Evolutionary conservation across 2,888 invertebrate species (phyloP).

Genomic region (Cremastinae sp.): DNA sequence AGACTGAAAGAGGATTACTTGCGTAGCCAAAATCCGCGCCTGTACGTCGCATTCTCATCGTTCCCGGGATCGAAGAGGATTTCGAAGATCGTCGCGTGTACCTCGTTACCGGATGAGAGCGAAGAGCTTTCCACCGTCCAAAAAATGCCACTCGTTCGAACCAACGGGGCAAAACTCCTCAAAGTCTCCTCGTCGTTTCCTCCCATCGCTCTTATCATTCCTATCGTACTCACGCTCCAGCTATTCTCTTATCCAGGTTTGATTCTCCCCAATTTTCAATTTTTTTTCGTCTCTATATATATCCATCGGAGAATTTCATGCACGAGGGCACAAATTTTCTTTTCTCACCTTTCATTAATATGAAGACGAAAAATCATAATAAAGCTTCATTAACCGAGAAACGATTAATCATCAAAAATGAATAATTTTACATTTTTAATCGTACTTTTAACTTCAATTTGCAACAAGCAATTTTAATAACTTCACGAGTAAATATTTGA

Average conservation of each 20-base stretch:
- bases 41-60: constrained; percentile 16
- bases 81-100: constrained; percentile 47
- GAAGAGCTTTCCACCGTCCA: constrained; percentile 50
- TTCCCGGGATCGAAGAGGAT: constrained; percentile 41
- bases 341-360: too few species aligned
- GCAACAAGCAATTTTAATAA: too few species aligned
- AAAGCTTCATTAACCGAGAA: too few species aligned
- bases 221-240: constrained; percentile 56
- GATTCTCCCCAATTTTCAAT: constrained; percentile 17
- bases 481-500: too few species aligned
- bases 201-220: constrained; percentile 47
- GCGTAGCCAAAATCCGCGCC: too few species aligned
- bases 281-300: background rate
- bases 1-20: too few species aligned
- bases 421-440: too few species aligned
- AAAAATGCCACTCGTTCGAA: constrained; percentile 55
- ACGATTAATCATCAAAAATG: too few species aligned
- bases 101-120: constrained; percentile 47
- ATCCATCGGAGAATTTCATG: too few species aligned
- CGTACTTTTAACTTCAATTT: too few species aligned
- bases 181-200: constrained; percentile 48
- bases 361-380: too few species aligned
- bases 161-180: constrained; percentile 54
- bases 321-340: too few species aligned
- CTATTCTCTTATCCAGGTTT: constrained; percentile 60